Evolutionary conservation across 2,888 invertebrate genomes (phyloP).

Genomic region (Villa cingulata): DNA sequence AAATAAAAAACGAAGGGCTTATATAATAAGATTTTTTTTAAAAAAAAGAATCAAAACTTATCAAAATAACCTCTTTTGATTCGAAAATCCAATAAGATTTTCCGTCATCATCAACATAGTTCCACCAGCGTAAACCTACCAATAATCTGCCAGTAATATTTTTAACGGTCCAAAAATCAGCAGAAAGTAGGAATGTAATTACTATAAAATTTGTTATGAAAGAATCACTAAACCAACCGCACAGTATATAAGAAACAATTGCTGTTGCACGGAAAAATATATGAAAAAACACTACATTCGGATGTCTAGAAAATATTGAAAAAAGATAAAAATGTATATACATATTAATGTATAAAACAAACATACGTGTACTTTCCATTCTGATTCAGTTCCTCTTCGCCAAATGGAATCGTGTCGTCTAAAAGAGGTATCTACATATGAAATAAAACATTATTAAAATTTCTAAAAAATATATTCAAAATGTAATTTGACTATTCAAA

Average conservation of each 20-base stretch:
- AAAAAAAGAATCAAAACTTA: constrained; percentile 11
- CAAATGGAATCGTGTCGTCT: constrained; percentile 74
- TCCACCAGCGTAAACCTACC: constrained; percentile 98
- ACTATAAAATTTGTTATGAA: constrained; percentile 95
- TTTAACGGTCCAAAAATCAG: constrained; percentile 99
- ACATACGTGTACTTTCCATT: constrained; percentile 34
- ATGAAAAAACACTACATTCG: constrained; percentile 85
- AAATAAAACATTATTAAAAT: no score
- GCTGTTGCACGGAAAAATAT: constrained; percentile 74
- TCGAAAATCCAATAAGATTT: constrained; percentile 98
- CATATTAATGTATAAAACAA: constrained; percentile 4
- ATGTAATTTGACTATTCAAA: no score
- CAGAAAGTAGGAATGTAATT: constrained; percentile 76
- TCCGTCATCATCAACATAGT: constrained; percentile 95
- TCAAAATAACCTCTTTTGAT: constrained; percentile 40
- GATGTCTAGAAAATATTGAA: constrained; percentile 53
- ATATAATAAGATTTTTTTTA: background rate
- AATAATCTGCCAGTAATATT: constrained; percentile 70
- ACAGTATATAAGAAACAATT: constrained; percentile 76
- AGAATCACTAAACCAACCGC: constrained; percentile 77
- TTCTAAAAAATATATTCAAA: no score
- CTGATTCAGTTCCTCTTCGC: constrained; percentile 52
- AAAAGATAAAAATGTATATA: constrained; percentile 9
- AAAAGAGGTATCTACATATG: constrained; percentile 60
- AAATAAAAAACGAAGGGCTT: constrained; percentile 9